A percentile compares a stretch with the other conserved stretches of the same genome.
These are phyloP conservation scores for Rhinatrema bivittatum DNA, from an alignment of 2,797 vertebrate species.

Conservation along the genomic window DNA sequence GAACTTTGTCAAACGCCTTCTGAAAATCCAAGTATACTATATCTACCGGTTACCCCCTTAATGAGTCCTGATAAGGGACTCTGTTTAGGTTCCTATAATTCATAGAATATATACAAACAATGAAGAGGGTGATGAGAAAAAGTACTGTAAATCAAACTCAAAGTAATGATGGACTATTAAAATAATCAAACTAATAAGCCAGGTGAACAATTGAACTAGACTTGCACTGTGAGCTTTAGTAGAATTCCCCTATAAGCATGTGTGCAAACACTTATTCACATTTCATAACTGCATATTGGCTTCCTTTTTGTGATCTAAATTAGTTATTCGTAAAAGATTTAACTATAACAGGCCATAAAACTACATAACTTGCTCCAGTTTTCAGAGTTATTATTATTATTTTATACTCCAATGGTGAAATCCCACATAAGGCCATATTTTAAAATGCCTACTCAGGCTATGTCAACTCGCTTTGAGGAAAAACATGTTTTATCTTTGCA, in stretches of 20 bases:
- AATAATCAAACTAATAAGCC: slow-evolving; percentile 4
- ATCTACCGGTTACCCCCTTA: no score
- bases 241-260: slow-evolving; percentile 31
- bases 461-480: slow-evolving; percentile 7
- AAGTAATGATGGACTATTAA: slow-evolving; percentile 10
- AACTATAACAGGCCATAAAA: slow-evolving; percentile 32
- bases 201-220: no score
- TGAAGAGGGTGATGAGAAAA: no score
- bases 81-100: no score
- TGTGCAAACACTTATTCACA: slow-evolving; percentile 21
- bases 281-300: slow-evolving; percentile 16
- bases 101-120: no score
- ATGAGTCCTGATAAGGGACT: no score
- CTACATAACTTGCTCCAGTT: slow-evolving; percentile 24
- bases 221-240: slow-evolving; percentile 14
- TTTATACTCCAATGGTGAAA: slow-evolving; percentile 14
- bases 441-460: neutral
- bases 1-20: no score
- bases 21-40: no score
- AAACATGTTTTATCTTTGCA: slow-evolving; percentile 9
- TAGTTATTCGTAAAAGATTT: slow-evolving; percentile 35
- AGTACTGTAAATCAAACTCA: slow-evolving; percentile 3
- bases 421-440: slow-evolving; percentile 15
- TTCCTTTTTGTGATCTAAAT: slow-evolving; percentile 28
- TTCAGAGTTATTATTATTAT: no score